Evolutionary conservation across 2,888 invertebrate genomes (phyloP).

Genomic region (Eremobia ochroleuca): DNA sequence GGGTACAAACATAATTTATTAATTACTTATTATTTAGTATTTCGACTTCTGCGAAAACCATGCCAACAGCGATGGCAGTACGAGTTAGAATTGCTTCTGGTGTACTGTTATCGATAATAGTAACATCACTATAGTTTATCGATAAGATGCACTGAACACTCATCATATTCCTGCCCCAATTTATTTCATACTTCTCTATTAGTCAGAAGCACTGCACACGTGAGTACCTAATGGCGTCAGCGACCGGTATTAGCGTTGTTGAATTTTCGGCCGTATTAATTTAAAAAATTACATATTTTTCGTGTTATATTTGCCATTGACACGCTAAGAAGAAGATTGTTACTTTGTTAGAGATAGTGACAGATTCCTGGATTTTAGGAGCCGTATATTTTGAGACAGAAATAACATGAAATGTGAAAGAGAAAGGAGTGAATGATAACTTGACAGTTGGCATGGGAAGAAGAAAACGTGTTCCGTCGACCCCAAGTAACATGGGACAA

Average conservation of each 20-base stretch:
- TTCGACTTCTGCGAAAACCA: neutral
- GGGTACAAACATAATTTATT: conserved; percentile 25
- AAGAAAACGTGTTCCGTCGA: neutral
- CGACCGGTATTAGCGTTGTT: too few relatives aligned
- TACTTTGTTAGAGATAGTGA: neutral
- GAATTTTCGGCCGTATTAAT: too few relatives aligned
- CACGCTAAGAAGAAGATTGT: too few relatives aligned
- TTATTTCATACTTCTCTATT: neutral
- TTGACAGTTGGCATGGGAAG: neutral
- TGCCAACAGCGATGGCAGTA: neutral
- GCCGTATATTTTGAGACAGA: neutral
- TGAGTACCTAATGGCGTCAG: too few relatives aligned
- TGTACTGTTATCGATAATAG: neutral
- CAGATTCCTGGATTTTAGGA: neutral
- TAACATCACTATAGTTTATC: neutral
- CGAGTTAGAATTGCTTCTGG: neutral
- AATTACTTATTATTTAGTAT: neutral
- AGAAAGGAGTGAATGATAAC: neutral
- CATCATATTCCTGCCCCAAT: neutral
- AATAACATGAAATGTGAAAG: neutral
- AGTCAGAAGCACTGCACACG: neutral
- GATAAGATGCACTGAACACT: neutral
- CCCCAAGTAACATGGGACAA: neutral
- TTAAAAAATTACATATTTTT: too few relatives aligned
- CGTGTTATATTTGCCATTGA: too few relatives aligned